Evolutionary conservation across 2,797 vertebrate genomes (phyloP), one percentile per base, ranked within the genome.

Genomic region (Gadopsis bispinosus): DNA sequence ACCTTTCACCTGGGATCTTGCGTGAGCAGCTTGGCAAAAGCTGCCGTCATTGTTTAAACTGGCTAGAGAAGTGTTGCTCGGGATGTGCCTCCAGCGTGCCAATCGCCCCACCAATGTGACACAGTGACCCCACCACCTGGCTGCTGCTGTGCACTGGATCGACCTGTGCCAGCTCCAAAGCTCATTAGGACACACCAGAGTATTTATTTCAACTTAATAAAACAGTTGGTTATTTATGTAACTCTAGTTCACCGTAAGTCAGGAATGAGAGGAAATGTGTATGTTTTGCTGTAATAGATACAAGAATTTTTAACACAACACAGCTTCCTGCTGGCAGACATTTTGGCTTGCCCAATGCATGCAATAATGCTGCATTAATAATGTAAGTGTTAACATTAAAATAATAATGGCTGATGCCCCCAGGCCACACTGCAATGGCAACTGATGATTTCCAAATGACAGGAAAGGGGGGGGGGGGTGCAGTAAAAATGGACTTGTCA

Each of bases 61-160:
- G 41, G 43, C 39, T 19, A 8, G 35, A 75, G 71, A 41, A 53
- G 20, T 58, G 37, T 20, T 68, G 20, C 29, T 51, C 5, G 11
- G 35, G 58, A 69, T 59, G 53, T 33, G 53, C 60, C 58, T 81
- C 69, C 39, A 19, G 41, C 29, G 11, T 77, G 75, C 33, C 75
- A 80, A 33, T 83, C 72, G 60, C 13, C 53, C 56, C 0, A 5
- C 47, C 16, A 22, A 8, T 3, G 45, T 67, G 70, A 81, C 79
- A 41, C 75, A 7, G 26, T 65, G 77, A 87, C 79, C 74, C 69
- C 5, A 20, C 77, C 87, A 73, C 78, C 84, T 84, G 80, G 48
- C 59, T 64, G 74, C 77, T 12, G 59, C 87, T 65, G 60, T 17
- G 68, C 47, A 20, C 45, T 19, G 61, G 11, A 33, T 1, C 19